Base-by-base conservation (phyloP, 2,888 invertebrate species). In the Craniophora ligustri region DNA sequence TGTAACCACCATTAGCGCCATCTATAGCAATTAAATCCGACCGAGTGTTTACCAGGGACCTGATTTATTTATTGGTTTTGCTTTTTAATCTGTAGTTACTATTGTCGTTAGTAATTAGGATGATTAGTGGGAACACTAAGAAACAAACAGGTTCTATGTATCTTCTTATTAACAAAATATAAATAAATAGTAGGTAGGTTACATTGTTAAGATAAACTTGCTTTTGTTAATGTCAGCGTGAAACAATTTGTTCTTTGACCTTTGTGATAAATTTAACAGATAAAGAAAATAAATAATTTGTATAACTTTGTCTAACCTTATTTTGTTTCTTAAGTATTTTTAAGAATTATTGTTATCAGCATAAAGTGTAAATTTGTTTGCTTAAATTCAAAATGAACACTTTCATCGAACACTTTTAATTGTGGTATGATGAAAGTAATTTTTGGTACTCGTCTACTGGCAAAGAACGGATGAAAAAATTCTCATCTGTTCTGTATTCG, bases 171-270 rank as follows among this genome's bases (percentile, higher is more conserved):
- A 31, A 19, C 11, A n/a, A 5, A 2, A 0, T n/a, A n/a, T n/a
- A n/a, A n/a, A n/a, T 4, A 8, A 40, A 13, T 11, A 26, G 19
- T 26, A n/a, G 40, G 19, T 26, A n/a, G 40, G 3, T 18, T 10
- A 30, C 13, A 11, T 30, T 63, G 14, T 15, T 6, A 1, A 36
- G 40, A 28, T 56, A 44, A 47, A 16, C 16, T 39, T 16, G 10
- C 39, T 14, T 31, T 55, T 30, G 26, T 6, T 7, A 2, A 40
- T 21, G 35, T 57, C 32, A 41, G 28, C 7, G 23, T 21, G 23
- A 35, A 23, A 44, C 32, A 63, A 57, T 57, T 44, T 35, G 2
- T 18, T 2, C 13, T 28, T 23, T 56, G 38, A 62, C 42, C 42
- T 44, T 55, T 49, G 44, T 16, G 8, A 35, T 11, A 35, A 11